Conservation (phyloP, 2,113 vertebrate species). For the Microcebus tavaratra region DNA sequence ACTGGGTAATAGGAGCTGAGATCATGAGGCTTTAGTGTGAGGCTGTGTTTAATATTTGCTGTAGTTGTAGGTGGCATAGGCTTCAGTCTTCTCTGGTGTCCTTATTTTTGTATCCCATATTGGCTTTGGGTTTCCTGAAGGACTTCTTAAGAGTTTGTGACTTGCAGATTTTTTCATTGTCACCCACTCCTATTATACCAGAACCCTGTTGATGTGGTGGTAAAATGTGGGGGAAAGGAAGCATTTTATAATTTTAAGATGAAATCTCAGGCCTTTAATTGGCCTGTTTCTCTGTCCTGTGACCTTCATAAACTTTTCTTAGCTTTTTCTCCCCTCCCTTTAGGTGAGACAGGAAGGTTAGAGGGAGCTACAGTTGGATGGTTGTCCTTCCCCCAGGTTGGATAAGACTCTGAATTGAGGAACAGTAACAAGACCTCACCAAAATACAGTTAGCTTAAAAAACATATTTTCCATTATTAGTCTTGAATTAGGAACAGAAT, state of each 20-base stretch:
- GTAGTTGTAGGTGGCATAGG: not conserved
- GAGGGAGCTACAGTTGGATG: not conserved
- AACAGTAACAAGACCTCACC: not conserved
- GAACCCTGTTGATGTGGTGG: not conserved
- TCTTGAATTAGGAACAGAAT: not conserved
- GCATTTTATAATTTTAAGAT: not conserved
- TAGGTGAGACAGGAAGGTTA: not conserved
- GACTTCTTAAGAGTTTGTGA: not conserved
- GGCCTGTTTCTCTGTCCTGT: not conserved
- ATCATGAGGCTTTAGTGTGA: not conserved
- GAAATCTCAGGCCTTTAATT: not conserved
- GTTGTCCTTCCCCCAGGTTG: not conserved
- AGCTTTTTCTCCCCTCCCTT: not conserved
- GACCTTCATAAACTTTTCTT: not conserved
- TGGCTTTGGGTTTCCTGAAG: not conserved
- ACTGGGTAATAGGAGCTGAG: not conserved
- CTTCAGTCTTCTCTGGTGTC: not conserved
- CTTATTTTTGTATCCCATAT: not conserved
- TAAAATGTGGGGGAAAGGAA: not conserved
- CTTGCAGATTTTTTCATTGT: not conserved
- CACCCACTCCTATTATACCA: not conserved
- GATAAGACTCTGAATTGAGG: not conserved
- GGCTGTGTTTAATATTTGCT: not conserved
- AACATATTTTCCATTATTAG: not conserved
- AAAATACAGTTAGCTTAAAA: not conserved